Conservation (phyloP, 2,888 invertebrate species). For the Mythimna ferrago region DNA sequence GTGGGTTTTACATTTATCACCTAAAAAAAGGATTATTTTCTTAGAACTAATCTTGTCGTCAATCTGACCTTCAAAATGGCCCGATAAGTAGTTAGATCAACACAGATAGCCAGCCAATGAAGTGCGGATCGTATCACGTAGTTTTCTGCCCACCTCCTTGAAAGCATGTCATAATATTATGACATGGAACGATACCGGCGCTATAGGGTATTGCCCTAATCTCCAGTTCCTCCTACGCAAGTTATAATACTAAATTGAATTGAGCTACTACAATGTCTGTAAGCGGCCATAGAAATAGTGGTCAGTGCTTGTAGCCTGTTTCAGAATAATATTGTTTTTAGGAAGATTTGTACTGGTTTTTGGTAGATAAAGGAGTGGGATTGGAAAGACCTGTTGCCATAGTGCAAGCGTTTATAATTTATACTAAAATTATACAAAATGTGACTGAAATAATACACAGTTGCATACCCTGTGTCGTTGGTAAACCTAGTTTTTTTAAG, state of each 20-base stretch:
- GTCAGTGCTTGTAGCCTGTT: not conserved
- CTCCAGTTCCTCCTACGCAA: conserved; percentile 48
- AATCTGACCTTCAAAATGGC: not conserved
- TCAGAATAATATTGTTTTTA: conserved; percentile 12
- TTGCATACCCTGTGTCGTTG: no score
- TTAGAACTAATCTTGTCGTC: not conserved
- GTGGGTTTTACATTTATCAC: no score
- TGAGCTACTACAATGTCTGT: conserved; percentile 53
- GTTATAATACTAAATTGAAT: conserved; percentile 61
- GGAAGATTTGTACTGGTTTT: conserved; percentile 18
- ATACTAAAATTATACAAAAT: no score
- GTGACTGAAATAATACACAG: no score
- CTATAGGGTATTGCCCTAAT: conserved; percentile 44
- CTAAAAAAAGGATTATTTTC: no score
- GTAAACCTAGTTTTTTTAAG: no score
- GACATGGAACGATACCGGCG: conserved; percentile 32
- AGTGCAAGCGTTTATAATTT: no score
- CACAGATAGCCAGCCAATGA: not conserved
- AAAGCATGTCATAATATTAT: conserved; percentile 55
- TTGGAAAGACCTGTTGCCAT: not conserved
- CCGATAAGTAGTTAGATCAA: not conserved
- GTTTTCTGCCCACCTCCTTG: conserved; percentile 33
- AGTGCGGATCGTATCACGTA: conserved; percentile 25
- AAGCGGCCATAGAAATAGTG: conserved; percentile 18
- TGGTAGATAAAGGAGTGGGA: not conserved